Evolutionary conservation across 2,888 invertebrate genomes (phyloP).

Genomic region (Tortricodes alternella): DNA sequence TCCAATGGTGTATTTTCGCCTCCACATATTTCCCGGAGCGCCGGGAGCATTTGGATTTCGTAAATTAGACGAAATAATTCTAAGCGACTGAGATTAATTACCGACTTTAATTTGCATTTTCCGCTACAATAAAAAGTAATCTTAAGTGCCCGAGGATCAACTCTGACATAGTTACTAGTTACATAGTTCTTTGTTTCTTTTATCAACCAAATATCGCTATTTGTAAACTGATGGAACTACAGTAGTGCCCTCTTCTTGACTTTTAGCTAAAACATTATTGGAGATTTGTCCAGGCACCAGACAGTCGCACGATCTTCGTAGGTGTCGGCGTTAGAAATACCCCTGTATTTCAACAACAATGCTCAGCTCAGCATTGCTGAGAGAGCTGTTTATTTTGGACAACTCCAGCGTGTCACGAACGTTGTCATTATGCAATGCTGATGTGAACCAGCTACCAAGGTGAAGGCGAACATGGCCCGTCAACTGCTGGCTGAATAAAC

Average conservation of each 20-base stretch:
- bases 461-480: slow-evolving; percentile 71
- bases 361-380: slow-evolving; percentile 65
- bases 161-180: no score
- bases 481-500: slow-evolving; percentile 67
- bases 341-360: slow-evolving; percentile 49
- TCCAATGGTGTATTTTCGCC: slow-evolving; percentile 55
- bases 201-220: no score
- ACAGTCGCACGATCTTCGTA: no score
- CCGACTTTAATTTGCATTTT: slow-evolving; percentile 14
- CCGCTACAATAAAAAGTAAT: slow-evolving; percentile 18
- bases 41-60: slow-evolving; percentile 41
- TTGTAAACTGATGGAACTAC: no score
- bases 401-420: slow-evolving; percentile 68
- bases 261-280: no score
- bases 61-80: slow-evolving; percentile 41
- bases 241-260: no score
- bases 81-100: slow-evolving; percentile 32
- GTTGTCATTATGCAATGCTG: slow-evolving; percentile 64
- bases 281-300: no score
- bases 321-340: slow-evolving; percentile 14
- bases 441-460: slow-evolving; percentile 75
- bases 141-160: background rate
- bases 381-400: slow-evolving; percentile 73
- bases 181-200: no score
- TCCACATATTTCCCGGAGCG: slow-evolving; percentile 48